Percentiles rank a stretch among this genome's conserved stretches.
Conservation (phyloP, 2,797 vertebrate genomes). For the Lycodopsis pacificus region DNA sequence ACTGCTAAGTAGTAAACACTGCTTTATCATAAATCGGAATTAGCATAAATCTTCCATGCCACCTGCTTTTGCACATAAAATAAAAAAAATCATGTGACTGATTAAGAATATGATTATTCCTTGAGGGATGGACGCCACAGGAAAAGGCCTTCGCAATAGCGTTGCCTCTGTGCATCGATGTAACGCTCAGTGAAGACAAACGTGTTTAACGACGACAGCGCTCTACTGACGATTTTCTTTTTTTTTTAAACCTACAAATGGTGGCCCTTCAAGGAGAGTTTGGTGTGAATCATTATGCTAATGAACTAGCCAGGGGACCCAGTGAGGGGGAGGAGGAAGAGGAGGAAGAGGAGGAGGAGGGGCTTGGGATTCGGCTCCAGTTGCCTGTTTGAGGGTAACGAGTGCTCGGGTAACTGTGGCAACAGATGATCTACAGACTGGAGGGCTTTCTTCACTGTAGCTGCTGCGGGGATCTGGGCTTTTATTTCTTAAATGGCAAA, state of each 20-base stretch:
- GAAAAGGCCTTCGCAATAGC: conserved; percentile 38
- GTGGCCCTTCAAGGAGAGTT: conserved; percentile 77
- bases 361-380: conserved; percentile 55
- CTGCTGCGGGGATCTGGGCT: conserved; percentile 68
- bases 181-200: conserved; percentile 46
- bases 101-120: conserved; percentile 58
- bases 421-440: conserved; percentile 82
- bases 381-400: conserved; percentile 69
- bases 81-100: conserved; percentile 34
- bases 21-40: conserved; percentile 63
- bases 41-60: conserved; percentile 56
- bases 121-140: conserved; percentile 39
- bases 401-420: conserved; percentile 79
- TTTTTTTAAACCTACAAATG: conserved; percentile 74
- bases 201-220: conserved; percentile 64
- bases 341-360: conserved; percentile 36
- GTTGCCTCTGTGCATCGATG: conserved; percentile 34
- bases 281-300: conserved; percentile 83
- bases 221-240: conserved; percentile 58
- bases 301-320: conserved; percentile 81
- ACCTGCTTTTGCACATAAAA: conserved; percentile 28
- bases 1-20: conserved; percentile 58
- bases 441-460: conserved; percentile 77
- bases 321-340: conserved; percentile 76
- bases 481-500: conserved; percentile 64